Evolutionary conservation across 2,797 vertebrate genomes (phyloP), one percentile per base, ranked within the genome.

Genomic region (Lycodopsis pacificus): DNA sequence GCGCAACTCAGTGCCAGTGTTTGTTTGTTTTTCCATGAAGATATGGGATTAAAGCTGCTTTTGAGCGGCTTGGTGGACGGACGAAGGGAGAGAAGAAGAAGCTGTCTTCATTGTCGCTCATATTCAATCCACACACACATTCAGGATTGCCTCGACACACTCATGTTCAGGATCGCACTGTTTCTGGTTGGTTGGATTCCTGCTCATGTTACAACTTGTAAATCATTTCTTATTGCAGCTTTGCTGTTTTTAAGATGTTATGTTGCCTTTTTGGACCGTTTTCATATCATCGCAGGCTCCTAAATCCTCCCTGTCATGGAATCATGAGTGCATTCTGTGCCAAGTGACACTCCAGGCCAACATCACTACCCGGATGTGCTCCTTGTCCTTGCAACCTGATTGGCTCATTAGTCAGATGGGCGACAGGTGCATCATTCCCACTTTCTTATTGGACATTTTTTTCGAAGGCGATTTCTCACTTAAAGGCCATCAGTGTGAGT

Each of bases 361-460:
- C 87, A 54, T 61, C 76, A 36, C 73, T 19, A 79, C 77, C 85
- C 51, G 74, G 83, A 91, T 89, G 86, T 73, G 83, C 85, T 80
- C 69, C 79, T 78, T 54, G 90, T 88, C 92, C 91, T 93, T 93
- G 90, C 86, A 51, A 78, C 81, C 83, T 86, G 88, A 93, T 93
- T 92, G 89, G 85, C 81, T 90, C 90, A 91, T 93, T 91, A 91
- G 88, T 91, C 90, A 92, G 88, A 86, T 73, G 73, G 88, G 80
- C 80, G 88, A 88, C 90, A 92, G 91, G 91, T 93, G 88, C 88
- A 86, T 91, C 86, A 81, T 93, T 86, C 84, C 84, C 74, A 74
- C 88, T 82, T 86, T 85, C 85, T 89, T 88, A 89, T 86, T 92
- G 88, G 83, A 76, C 69, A 38, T 89, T 90, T 85, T 34, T 85